Evolutionary conservation across 2,113 vertebrate species (phyloP), one percentile per base, ranked within the genome.

Genomic region (Protobothrops mucrosquamatus): DNA sequence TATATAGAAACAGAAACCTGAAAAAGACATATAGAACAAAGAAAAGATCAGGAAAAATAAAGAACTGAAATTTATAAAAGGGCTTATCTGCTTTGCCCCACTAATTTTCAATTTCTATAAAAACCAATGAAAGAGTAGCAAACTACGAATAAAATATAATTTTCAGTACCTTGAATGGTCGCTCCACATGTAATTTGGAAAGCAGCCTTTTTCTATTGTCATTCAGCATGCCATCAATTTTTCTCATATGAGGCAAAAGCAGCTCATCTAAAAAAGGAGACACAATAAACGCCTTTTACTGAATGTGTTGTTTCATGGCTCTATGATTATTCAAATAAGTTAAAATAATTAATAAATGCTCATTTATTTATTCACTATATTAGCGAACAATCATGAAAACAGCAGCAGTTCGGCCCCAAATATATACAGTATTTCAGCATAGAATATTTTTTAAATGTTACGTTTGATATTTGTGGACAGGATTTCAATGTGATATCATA

Each of bases 171-270:
- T 99, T 99, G 92, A 99, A 98, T 93, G 99, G 95, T 81, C 99
- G 98, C 93, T 98, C 99, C 96, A 99, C 97, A 95, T 97, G 98
- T 87, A 99, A 97, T 96, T 99, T 99, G 95, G 98, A 97, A 95
- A 99, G 99, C 95, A 99, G 97, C 93, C 98, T 98, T 96, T 98
- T 99, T 94, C 98, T 98, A 95, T 99, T 99, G 96, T 99, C 99
- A 91, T 98, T 98, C 96, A 99, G 98, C 98, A 99, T 98, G 5
- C 98, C 98, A 93, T 99, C 99, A 92, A 99, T 99, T 97, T 98
- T 98, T 97, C 98, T 99, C 99, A 99, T 99, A 91, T 99, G 99
- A 95, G 99, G 99, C 97, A 99, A 97, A 97, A 99, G 98, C 8
- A 99, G 97, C 92, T 99, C 99, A 98, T 99, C 99, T 99, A 95